Conservation (phyloP, 1,140 invertebrate species). For the Choristoneura fumiferana region DNA sequence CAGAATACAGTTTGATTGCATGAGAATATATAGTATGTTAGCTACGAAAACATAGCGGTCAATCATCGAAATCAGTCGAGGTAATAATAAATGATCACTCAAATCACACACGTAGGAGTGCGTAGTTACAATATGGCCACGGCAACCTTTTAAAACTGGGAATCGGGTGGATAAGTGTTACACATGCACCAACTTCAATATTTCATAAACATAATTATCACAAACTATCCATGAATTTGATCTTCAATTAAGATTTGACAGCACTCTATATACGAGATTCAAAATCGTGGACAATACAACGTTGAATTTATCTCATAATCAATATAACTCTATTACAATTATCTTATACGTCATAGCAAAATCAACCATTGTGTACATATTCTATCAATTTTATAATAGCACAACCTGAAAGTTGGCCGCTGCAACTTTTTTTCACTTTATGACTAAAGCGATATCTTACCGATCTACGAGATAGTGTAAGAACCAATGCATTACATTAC, state of each 20-base stretch:
- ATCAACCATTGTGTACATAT: constrained; percentile 17
- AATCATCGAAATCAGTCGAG: no score
- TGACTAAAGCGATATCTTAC: constrained; percentile 52
- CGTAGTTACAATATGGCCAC: constrained; percentile 11
- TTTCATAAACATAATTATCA: constrained; percentile 32
- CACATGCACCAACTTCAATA: constrained; percentile 15
- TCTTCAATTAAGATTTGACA: constrained; percentile 30
- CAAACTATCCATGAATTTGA: constrained; percentile 16
- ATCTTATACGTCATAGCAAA: constrained; percentile 17
- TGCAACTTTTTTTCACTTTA: constrained; percentile 52
- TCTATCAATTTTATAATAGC: constrained; percentile 53
- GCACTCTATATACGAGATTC: constrained; percentile 50
- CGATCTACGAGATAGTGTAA: constrained; percentile 46
- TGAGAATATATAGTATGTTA: no score
- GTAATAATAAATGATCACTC: neutral
- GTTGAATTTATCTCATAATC: constrained; percentile 16
- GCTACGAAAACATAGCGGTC: no score
- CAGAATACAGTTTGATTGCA: no score
- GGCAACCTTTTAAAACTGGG: constrained; percentile 7
- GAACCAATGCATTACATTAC: constrained; percentile 32
- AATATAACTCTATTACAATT: constrained; percentile 22
- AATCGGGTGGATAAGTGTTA: constrained; percentile 1
- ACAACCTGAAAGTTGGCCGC: constrained; percentile 67
- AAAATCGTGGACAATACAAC: constrained; percentile 20
- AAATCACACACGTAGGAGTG: constrained; percentile 10